Percentiles rank a stretch among this genome's conserved stretches.
Conservation (phyloP, 2,888 invertebrate genomes). For the Zonitis immaculata region DNA sequence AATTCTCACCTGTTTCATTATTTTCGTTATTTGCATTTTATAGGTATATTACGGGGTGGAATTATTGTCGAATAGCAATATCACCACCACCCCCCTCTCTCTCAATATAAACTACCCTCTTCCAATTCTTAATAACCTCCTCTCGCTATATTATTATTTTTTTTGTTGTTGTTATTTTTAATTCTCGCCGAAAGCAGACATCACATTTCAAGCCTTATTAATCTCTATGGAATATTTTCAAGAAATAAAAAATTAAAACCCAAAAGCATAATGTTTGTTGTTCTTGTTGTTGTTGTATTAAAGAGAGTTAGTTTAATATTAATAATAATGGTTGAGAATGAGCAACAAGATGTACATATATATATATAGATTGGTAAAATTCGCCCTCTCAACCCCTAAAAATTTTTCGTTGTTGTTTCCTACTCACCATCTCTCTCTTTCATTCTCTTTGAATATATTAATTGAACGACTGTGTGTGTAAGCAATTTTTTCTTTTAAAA, state of each 20-base stretch:
- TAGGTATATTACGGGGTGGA: background rate
- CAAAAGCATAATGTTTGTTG: conserved; percentile 46
- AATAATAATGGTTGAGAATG: conserved; percentile 3
- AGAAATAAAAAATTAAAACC: conserved; percentile 48
- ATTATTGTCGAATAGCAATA: background rate
- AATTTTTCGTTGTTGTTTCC: too few relatives aligned
- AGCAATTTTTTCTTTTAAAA: conserved; percentile 46
- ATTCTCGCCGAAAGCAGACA: conserved; percentile 44
- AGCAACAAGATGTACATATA: conserved; percentile 5
- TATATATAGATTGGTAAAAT: too few relatives aligned
- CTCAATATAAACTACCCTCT: conserved; percentile 3
- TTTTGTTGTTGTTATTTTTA: conserved; percentile 42
- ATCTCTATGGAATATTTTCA: conserved; percentile 46
- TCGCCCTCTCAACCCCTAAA: too few relatives aligned
- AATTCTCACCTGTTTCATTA: background rate
- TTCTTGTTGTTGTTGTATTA: conserved; percentile 26
- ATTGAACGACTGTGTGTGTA: conserved; percentile 49
- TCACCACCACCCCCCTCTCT: conserved; percentile 2
- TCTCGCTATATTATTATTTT: too few relatives aligned
- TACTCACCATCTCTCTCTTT: conserved; percentile 28
- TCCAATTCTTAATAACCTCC: conserved; percentile 34
- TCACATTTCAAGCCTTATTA: conserved; percentile 48
- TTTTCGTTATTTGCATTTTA: background rate
- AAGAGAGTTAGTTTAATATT: background rate
- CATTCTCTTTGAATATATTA: conserved; percentile 43